Evolutionary conservation across 2,888 invertebrate genomes (phyloP).

Genomic region (Ferdinandea cuprea): DNA sequence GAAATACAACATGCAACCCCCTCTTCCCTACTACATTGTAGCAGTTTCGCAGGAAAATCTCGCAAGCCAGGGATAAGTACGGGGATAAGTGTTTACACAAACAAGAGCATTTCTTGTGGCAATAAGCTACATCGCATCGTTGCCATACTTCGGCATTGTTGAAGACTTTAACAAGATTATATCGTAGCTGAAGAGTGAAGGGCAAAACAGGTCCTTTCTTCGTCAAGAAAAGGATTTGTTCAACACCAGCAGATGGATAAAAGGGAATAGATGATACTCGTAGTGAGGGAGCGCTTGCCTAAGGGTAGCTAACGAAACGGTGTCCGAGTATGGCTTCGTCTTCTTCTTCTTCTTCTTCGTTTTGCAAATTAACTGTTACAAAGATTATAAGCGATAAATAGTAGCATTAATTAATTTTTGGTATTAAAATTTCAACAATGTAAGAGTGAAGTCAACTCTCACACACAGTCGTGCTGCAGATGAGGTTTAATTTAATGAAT

Average conservation of each 20-base stretch:
- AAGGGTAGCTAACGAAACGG: background rate
- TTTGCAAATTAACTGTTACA: background rate
- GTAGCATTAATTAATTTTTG: background rate
- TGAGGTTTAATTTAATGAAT: background rate
- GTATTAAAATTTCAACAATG: background rate
- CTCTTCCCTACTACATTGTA: too few species aligned
- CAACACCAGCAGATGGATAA: background rate
- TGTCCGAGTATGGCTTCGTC: background rate
- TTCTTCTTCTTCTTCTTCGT: too few species aligned
- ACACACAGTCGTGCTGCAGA: too few species aligned
- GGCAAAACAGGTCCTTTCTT: background rate
- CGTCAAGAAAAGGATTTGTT: constrained; percentile 3
- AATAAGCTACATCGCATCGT: constrained; percentile 50
- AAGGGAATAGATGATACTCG: background rate
- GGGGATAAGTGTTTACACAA: constrained; percentile 63
- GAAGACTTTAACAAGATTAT: constrained; percentile 32
- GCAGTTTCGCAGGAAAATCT: constrained; percentile 1
- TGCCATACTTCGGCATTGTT: constrained; percentile 13
- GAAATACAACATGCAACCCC: constrained; percentile 2
- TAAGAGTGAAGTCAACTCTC: background rate
- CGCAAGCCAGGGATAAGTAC: constrained; percentile 40
- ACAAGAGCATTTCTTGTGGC: constrained; percentile 49
- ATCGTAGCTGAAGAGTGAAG: background rate
- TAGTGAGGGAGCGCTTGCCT: background rate
- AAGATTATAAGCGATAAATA: background rate